Percentiles rank a stretch among this genome's conserved stretches.
These are phyloP conservation scores for Ladona fulva DNA, from an alignment of 1,140 invertebrate species.

Conservation along the genomic window DNA sequence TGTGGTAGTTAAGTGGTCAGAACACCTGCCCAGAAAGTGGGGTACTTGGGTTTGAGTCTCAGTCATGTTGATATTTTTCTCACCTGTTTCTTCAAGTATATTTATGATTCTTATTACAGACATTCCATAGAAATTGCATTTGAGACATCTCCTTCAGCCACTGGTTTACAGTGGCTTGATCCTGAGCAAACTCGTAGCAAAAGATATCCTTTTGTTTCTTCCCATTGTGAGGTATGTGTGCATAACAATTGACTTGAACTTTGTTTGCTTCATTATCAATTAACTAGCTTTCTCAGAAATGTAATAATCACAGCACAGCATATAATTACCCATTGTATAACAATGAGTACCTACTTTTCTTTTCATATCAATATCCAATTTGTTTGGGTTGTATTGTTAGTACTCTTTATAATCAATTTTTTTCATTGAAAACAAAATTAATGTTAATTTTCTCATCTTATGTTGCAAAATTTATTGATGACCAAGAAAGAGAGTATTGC, in stretches of 20 bases:
- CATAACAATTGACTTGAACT: not conserved
- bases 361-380: not conserved
- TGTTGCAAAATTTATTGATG: too few species aligned
- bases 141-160: constrained; percentile 59
- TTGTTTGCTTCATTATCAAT: not conserved
- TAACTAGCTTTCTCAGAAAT: constrained; percentile 12
- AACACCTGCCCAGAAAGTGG: too few species aligned
- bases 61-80: too few species aligned
- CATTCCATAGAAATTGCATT: not conserved
- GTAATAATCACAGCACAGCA: not conserved
- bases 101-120: not conserved
- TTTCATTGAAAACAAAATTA: too few species aligned
- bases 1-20: too few species aligned
- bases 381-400: too few species aligned
- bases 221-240: constrained; percentile 70
- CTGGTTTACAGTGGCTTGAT: constrained; percentile 82
- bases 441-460: too few species aligned
- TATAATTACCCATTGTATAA: constrained; percentile 19
- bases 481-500: too few species aligned
- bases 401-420: too few species aligned
- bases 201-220: constrained; percentile 81
- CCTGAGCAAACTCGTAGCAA: constrained; percentile 81
- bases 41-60: too few species aligned
- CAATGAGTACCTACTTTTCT: not conserved
- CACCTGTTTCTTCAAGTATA: too few species aligned